These are phyloP conservation scores for Drosophila leonis DNA, from an alignment of 2,888 invertebrate genomes.

Conservation along the genomic window DNA sequence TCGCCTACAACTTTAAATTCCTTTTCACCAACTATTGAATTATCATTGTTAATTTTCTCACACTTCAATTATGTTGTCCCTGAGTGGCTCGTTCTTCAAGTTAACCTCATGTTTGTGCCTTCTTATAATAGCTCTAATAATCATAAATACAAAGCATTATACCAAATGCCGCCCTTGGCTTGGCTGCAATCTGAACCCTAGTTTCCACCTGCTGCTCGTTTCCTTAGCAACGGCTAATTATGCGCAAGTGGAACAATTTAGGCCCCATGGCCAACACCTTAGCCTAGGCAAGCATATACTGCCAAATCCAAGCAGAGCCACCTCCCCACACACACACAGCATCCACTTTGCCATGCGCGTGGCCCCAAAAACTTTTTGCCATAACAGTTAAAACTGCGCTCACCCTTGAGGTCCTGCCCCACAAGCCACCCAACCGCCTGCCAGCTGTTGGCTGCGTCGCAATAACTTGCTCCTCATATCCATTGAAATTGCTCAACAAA, in stretches of 20 bases:
- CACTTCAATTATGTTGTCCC: conserved; percentile 11
- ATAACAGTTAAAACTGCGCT: conserved; percentile 37
- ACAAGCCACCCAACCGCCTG: not conserved
- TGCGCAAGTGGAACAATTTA: conserved; percentile 64
- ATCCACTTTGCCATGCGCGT: conserved; percentile 30
- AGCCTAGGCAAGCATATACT: conserved; percentile 18
- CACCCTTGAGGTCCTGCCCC: not conserved
- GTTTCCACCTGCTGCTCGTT: conserved; percentile 11
- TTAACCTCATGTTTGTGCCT: not conserved
- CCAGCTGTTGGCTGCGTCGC: conserved; percentile 50
- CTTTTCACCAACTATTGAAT: conserved; percentile 11
- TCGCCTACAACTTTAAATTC: not conserved
- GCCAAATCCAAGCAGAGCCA: conserved; percentile 21
- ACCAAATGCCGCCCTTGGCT: conserved; percentile 4
- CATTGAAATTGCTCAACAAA: not conserved
- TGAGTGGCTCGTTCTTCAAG: not conserved
- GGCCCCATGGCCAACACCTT: conserved; percentile 64
- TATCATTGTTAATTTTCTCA: conserved; percentile 18
- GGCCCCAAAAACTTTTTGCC: conserved; percentile 38
- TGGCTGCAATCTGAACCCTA: conserved; percentile 18
- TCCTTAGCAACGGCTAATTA: conserved; percentile 56
- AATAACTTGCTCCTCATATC: conserved; percentile 46
- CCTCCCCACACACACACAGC: conserved; percentile 23
- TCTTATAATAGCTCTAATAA: conserved; percentile 38
- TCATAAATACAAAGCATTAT: conserved; percentile 33